A percentile compares a stretch with the other conserved stretches of the same genome.
Evolutionary conservation across 2,113 vertebrate species (phyloP).

Genomic region (Daphoenositta chrysoptera): DNA sequence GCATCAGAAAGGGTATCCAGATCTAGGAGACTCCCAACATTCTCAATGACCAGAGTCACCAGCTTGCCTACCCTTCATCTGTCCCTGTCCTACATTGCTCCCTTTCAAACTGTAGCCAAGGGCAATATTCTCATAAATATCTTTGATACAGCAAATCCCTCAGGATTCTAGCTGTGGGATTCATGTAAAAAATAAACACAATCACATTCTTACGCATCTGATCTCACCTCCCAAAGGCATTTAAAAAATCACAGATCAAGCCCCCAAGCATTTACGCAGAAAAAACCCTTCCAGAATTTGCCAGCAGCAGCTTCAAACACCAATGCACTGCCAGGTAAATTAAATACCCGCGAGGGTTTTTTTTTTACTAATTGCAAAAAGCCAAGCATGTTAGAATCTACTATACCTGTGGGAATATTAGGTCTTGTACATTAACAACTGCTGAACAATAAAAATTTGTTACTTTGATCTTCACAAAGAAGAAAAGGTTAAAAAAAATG

Average conservation of each 20-base stretch:
- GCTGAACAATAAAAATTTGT: not conserved
- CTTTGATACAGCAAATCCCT: conserved; percentile 28
- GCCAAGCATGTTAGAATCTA: not conserved
- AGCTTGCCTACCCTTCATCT: not conserved
- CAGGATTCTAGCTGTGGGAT: not conserved
- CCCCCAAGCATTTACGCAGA: not conserved
- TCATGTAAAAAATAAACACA: conserved; percentile 31
- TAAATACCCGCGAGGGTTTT: not conserved
- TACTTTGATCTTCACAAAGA: not conserved
- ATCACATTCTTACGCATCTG: not conserved
- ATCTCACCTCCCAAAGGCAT: conserved; percentile 8
- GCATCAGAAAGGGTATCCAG: not conserved
- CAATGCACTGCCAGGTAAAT: not conserved
- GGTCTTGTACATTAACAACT: not conserved
- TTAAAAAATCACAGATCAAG: not conserved
- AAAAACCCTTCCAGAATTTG: not conserved
- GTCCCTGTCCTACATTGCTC: not conserved
- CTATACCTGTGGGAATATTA: not conserved
- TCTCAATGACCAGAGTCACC: not conserved
- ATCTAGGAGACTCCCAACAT: not conserved
- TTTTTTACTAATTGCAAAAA: not conserved
- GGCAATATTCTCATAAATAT: conserved; percentile 12
- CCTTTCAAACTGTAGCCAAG: not conserved
- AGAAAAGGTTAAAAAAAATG: not conserved
- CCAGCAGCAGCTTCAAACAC: not conserved